phyloP scores from a whole-genome alignment of 2,888 invertebrate genomes.

The Deilephila porcellus region DNA sequence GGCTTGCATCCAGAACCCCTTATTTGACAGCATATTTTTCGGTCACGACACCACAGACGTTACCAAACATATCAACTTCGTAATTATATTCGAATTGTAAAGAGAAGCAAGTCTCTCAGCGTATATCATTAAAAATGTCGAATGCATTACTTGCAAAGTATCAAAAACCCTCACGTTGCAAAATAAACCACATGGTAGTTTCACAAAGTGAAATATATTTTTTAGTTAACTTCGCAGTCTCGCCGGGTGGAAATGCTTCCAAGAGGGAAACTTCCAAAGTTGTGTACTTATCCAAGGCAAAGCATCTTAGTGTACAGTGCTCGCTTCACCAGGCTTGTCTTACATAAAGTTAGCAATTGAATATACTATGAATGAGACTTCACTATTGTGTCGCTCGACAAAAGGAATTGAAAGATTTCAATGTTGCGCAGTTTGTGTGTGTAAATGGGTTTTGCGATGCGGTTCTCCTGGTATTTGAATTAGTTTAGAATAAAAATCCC shows the following conservation, averaged over 20 bases:
- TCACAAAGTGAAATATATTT: constrained; percentile 21
- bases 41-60: too few species aligned
- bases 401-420: constrained; percentile 41
- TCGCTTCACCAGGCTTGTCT: constrained; percentile 44
- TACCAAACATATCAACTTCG: too few species aligned
- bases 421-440: constrained; percentile 30
- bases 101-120: background rate
- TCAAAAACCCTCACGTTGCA: background rate
- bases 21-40: too few species aligned
- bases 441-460: constrained; percentile 2
- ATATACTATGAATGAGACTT: constrained; percentile 46
- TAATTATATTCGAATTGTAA: too few species aligned
- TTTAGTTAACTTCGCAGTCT: constrained; percentile 43
- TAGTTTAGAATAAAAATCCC: background rate
- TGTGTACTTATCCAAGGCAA: constrained; percentile 40
- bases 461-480: background rate
- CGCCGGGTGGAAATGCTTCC: constrained; percentile 47
- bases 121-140: background rate
- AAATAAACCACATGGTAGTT: constrained; percentile 19
- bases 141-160: background rate
- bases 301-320: constrained; percentile 47
- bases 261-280: constrained; percentile 48
- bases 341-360: constrained; percentile 48
- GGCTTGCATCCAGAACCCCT: too few species aligned
- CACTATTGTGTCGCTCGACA: constrained; percentile 43